Base-by-base conservation (phyloP, 2,113 vertebrate genomes). In the Pygoscelis antarcticus region DNA sequence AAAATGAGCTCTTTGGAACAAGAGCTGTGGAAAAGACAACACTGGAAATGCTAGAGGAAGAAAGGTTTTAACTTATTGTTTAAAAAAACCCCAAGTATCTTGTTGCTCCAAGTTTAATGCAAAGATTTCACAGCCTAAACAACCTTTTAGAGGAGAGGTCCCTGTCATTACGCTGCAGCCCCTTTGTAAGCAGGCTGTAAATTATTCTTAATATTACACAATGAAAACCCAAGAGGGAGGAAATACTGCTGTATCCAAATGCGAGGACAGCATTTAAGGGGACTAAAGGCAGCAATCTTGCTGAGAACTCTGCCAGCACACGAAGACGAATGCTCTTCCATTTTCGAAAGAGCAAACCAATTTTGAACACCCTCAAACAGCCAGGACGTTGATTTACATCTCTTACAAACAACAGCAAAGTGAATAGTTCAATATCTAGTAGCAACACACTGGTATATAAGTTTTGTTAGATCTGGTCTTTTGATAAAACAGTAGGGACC, bases 311-410 rank as follows among this genome's bases (percentile, higher is more conserved):
- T 21, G 44, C 80, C 87, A 60, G 83, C 32, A n/a, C 32, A 9
- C 3, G 0, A 26, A 76, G 83, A 83, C 7, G 30, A 90, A 60
- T 13, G 3, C 68, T n/a, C 46, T 19, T 27, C 49, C 72, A 14
- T 92, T 78, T 78, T 32, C 55, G 9, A 91, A 92, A 95, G 76
- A 84, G 80, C 87, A 91, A 96, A 89, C 21, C 83, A 16, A 91
- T 94, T 92, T 42, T 78, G 64, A 91, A 66, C 47, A 29, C 30
- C 77, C 72, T 83, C 77, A 42, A 14, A 54, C 0, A 49, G 61
- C 2, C 46, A 62, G 72, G 83, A 46, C 54, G 25, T 23, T 2
- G 55, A 92, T 95, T 92, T 74, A 40, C 83, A 78, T 83, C 64
- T 46, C 68, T 51, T 7, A 36, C 60, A 87, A 90, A 86, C 76